These are phyloP conservation scores for Micromussa lordhowensis DNA, from an alignment of 92 coral and sea anemone genomes.

Conservation along the genomic window DNA sequence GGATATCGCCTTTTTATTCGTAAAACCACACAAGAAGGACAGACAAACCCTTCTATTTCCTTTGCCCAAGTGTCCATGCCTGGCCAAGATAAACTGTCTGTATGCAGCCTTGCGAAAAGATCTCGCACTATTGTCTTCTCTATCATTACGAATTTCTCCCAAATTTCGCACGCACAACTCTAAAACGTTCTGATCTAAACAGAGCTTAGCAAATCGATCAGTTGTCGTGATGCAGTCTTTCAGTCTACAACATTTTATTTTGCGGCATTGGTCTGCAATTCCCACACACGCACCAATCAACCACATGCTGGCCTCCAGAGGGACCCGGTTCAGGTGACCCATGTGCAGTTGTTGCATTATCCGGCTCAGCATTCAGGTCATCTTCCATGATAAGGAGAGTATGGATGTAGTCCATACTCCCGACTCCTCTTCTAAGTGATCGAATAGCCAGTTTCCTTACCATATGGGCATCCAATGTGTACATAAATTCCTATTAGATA, in stretches of 20 bases:
- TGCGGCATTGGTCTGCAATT: slow-evolving; percentile 49
- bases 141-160: too few species aligned
- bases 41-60: too few species aligned
- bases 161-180: too few species aligned
- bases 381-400: slow-evolving; percentile 40
- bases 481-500: slow-evolving; percentile 41
- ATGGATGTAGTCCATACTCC: slow-evolving; percentile 58
- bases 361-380: slow-evolving; percentile 29
- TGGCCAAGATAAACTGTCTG: too few species aligned
- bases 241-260: slow-evolving; percentile 24
- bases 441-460: slow-evolving; percentile 41
- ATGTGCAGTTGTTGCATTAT: not conserved
- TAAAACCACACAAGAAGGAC: too few species aligned
- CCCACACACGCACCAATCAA: slow-evolving; percentile 40
- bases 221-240: slow-evolving; percentile 12
- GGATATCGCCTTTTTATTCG: too few species aligned
- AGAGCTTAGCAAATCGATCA: slow-evolving; percentile 40
- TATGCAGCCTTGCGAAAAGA: too few species aligned
- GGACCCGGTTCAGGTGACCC: not conserved
- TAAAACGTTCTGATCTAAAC: slow-evolving; percentile 60
- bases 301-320: not conserved
- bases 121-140: too few species aligned
- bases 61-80: too few species aligned
- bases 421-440: slow-evolving; percentile 45
- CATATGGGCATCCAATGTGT: slow-evolving; percentile 33